phyloP scores from a whole-genome alignment of 1,140 invertebrate species.

The Chironomus striatipennis region DNA sequence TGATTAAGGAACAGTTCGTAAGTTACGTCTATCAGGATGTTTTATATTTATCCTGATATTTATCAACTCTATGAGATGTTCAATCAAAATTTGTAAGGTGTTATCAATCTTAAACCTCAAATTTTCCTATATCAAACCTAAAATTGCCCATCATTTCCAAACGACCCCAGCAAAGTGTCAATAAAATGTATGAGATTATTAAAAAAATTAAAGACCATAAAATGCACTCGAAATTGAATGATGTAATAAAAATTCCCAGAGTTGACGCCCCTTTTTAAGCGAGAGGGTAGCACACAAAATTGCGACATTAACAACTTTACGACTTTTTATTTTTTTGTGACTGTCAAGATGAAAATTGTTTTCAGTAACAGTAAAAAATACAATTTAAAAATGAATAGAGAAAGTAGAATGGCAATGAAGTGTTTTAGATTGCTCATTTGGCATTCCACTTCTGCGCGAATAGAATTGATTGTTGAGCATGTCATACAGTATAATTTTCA shows the following conservation, averaged over 20 bases:
- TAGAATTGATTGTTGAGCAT: not conserved
- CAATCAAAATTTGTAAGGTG: too few relatives aligned
- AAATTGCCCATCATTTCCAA: too few relatives aligned
- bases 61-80: too few relatives aligned
- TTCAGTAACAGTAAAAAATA: not conserved
- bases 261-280: not conserved
- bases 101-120: too few relatives aligned
- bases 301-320: conserved; percentile 5
- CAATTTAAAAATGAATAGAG: not conserved
- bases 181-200: not conserved
- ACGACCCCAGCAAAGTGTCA: not conserved
- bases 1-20: not conserved
- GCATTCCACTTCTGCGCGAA: not conserved
- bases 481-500: not conserved
- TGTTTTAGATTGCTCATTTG: not conserved
- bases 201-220: not conserved
- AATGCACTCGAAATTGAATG: not conserved
- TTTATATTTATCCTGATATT: too few relatives aligned
- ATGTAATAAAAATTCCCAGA: not conserved
- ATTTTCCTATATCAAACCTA: too few relatives aligned
- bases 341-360: not conserved
- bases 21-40: too few relatives aligned
- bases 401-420: not conserved
- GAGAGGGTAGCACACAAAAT: conserved; percentile 4
- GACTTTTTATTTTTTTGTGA: not conserved